phyloP scores from a whole-genome alignment of 2,797 vertebrate species.

The Naso thynnoides region DNA sequence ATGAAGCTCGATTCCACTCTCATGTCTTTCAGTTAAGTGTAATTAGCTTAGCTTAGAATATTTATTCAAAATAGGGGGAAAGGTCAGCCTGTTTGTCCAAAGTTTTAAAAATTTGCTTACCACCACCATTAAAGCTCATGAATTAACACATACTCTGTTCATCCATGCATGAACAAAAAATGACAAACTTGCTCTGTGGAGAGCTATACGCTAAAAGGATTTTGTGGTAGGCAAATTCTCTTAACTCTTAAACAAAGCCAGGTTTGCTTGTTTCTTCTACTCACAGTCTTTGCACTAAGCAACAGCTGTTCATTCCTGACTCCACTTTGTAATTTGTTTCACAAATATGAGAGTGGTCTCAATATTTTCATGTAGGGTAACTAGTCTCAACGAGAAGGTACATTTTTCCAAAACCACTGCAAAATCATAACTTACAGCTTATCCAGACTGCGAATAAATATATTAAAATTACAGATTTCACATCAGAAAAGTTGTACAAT shows the following conservation, averaged over 20 bases:
- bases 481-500: conserved; percentile 26
- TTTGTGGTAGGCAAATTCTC: not conserved
- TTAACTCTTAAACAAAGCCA: not conserved
- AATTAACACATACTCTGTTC: not conserved
- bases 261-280: not conserved
- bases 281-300: not conserved
- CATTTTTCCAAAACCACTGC: not conserved
- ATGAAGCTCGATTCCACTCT: not conserved
- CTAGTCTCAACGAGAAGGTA: no score
- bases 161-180: not conserved
- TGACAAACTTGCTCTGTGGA: not conserved
- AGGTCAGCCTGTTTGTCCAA: not conserved
- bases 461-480: conserved; percentile 40
- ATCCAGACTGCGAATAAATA: not conserved
- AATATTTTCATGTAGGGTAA: no score
- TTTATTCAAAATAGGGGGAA: not conserved
- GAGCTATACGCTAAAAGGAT: not conserved
- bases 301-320: not conserved
- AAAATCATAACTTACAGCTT: conserved; percentile 18
- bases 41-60: not conserved
- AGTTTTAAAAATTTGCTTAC: not conserved
- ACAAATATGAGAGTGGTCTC: not conserved
- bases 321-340: not conserved
- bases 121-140: not conserved
- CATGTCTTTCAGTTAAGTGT: not conserved